Evolutionary conservation across 2,888 invertebrate genomes (phyloP).

Genomic region (Aricia artaxerxes): DNA sequence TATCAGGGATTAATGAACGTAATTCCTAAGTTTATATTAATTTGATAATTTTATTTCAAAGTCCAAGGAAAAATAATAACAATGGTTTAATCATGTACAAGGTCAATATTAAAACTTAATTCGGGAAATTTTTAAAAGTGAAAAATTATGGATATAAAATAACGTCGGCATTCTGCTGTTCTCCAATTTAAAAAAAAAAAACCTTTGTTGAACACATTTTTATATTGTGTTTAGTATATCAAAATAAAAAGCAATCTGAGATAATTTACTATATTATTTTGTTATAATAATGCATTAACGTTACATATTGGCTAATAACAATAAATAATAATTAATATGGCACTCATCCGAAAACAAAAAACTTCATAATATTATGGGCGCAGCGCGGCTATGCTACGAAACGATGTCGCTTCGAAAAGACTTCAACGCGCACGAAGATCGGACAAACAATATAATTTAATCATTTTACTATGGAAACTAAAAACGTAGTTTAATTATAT

Average conservation of each 20-base stretch:
- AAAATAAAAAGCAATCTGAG: too few species aligned
- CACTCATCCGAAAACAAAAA: too few species aligned
- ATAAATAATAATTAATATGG: too few species aligned
- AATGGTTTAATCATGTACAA: background rate
- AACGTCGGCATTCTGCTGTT: too few species aligned
- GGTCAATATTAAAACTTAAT: background rate
- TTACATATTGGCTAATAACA: too few species aligned
- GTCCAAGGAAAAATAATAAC: background rate
- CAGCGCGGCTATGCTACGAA: background rate
- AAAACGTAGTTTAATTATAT: background rate
- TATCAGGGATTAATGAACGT: too few species aligned
- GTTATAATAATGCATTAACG: too few species aligned
- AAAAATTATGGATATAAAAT: background rate
- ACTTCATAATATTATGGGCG: too few species aligned
- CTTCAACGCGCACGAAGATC: background rate
- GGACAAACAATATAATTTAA: background rate
- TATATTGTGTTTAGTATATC: too few species aligned
- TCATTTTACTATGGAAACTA: background rate
- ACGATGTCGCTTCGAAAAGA: background rate
- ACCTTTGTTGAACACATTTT: too few species aligned
- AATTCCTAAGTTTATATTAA: background rate
- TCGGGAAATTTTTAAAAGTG: background rate
- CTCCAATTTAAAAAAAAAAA: too few species aligned
- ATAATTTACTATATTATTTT: too few species aligned
- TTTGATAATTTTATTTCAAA: background rate